phyloP scores from a whole-genome alignment of 2,888 invertebrate genomes.

The Odontocolon sp. region DNA sequence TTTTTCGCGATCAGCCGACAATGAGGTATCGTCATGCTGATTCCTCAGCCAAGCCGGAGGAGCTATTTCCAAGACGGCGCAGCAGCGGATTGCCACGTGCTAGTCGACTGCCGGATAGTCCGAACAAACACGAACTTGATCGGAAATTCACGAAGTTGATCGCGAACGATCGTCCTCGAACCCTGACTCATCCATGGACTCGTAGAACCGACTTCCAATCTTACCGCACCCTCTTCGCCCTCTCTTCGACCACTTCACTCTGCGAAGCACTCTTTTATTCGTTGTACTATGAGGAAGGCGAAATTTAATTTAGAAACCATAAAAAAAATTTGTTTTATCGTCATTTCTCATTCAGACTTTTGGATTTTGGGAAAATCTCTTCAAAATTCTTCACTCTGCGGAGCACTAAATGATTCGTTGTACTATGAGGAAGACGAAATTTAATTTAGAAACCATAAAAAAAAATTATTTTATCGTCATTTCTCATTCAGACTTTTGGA shows the following conservation, averaged over 20 bases:
- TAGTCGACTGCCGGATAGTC: constrained; percentile 64
- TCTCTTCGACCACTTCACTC: background rate
- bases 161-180: constrained; percentile 57
- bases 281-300: background rate
- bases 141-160: constrained; percentile 32
- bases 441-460: background rate
- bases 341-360: too few relatives aligned
- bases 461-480: too few relatives aligned
- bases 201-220: background rate
- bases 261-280: background rate
- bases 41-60: constrained; percentile 15
- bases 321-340: background rate
- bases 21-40: constrained; percentile 42
- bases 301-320: background rate
- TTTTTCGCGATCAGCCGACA: constrained; percentile 45
- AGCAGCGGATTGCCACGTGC: constrained; percentile 71
- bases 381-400: background rate
- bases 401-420: background rate
- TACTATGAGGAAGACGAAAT: background rate
- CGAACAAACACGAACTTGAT: constrained; percentile 32
- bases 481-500: too few relatives aligned
- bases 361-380: too few relatives aligned
- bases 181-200: constrained; percentile 54
- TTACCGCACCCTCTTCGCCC: background rate
- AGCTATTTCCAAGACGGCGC: constrained; percentile 66